Evolutionary conservation across 2,888 invertebrate species (phyloP).

Genomic region (Nycteola revayana): DNA sequence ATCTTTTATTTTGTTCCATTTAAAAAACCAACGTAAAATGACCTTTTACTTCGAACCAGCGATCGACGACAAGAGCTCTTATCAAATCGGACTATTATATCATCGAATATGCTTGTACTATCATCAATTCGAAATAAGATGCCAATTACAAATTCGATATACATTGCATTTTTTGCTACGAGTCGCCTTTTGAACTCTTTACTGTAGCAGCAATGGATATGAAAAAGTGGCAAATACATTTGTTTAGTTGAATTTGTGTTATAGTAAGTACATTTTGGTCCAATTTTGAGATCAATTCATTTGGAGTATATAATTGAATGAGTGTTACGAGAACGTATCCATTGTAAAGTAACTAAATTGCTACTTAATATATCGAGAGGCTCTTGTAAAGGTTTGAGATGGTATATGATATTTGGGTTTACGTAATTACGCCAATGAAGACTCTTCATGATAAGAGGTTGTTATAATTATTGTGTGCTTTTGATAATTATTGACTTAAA

Average conservation of each 20-base stretch:
- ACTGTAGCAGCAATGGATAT: constrained; percentile 4
- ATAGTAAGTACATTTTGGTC: constrained; percentile 5
- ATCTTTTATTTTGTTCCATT: constrained; percentile 40
- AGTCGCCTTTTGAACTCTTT: rapidly evolving
- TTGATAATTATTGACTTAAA: too few relatives aligned
- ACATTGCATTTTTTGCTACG: constrained; percentile 17
- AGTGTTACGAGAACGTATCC: constrained; percentile 13
- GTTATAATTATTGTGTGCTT: too few relatives aligned
- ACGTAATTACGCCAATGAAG: too few relatives aligned
- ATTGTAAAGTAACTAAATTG: constrained; percentile 6
- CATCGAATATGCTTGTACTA: constrained; percentile 32
- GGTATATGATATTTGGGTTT: too few relatives aligned
- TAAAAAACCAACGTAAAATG: constrained; percentile 18
- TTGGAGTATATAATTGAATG: constrained; percentile 16
- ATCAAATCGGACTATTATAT: constrained; percentile 35
- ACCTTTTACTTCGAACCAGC: constrained; percentile 6
- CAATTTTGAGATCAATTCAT: constrained; percentile 16
- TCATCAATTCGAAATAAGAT: neutral
- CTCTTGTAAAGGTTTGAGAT: too few relatives aligned
- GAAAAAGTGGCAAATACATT: neutral
- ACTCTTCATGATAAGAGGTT: too few relatives aligned
- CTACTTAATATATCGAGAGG: neutral
- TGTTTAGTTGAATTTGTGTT: constrained; percentile 14
- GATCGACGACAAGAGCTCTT: constrained; percentile 11
- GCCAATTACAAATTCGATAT: constrained; percentile 4